These are phyloP conservation scores for Ptilonorhynchus violaceus DNA, from an alignment of 2,113 vertebrate species.

Conservation along the genomic window DNA sequence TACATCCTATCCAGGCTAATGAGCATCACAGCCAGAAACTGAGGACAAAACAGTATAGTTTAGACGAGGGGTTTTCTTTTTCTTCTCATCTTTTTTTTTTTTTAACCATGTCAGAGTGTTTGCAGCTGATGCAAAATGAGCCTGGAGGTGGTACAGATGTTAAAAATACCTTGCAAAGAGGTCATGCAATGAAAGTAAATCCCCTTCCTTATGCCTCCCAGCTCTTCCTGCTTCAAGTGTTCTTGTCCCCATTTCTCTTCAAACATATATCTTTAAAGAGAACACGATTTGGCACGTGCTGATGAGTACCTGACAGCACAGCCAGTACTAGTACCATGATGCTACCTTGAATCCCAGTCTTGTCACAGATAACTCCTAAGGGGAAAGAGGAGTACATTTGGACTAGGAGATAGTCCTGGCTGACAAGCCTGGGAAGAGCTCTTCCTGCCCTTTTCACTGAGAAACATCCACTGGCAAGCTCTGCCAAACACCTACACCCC, in stretches of 20 bases:
- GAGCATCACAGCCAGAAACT: background rate
- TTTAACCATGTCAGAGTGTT: background rate
- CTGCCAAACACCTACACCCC: background rate
- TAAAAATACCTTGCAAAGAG: background rate
- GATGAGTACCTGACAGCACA: background rate
- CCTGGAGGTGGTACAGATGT: background rate
- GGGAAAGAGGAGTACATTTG: background rate
- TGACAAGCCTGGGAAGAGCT: background rate
- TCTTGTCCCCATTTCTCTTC: background rate
- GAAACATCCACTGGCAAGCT: background rate
- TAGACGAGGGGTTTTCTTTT: background rate
- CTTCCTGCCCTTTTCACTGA: background rate
- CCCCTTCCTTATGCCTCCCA: background rate
- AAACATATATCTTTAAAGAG: background rate
- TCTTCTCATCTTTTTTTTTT: fast-evolving
- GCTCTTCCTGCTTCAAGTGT: background rate
- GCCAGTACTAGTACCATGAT: background rate
- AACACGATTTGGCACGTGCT: fast-evolving
- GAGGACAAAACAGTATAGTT: background rate
- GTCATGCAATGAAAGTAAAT: background rate
- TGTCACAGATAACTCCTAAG: background rate
- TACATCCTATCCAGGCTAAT: background rate
- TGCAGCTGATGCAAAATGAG: background rate
- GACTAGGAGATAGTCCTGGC: background rate
- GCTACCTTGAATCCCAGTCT: background rate